Evolutionary conservation across 2,797 vertebrate genomes (phyloP), one percentile per base, ranked within the genome.

Genomic region (Iguana delicatissima): DNA sequence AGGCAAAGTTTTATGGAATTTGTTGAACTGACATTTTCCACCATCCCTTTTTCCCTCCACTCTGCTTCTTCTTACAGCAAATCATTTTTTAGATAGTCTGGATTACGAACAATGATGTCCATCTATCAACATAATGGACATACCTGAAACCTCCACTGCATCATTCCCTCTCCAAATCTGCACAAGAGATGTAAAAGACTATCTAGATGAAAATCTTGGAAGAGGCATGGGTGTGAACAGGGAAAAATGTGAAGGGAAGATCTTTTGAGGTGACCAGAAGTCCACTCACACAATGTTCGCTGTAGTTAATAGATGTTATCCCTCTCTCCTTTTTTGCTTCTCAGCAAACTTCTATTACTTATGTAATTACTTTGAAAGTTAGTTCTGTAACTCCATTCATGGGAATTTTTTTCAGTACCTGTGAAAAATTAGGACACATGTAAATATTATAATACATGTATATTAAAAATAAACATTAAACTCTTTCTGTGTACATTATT

Each of bases 391-490:
- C 9, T 64, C 29, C 32, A 62, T 50, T 90, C 29, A 16, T 69
- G 69, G 16, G 76, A 80, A 79, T 80, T 91, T 1, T 24, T 90
- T 93, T 72, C 38, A 89, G 46, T 16, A 89, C 35, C 73, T 85
- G 22, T 52, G 59, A 22, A n/a, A 87, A 64, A 18, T 18, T 77
- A 91, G 92, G 74, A 24, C 67, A 88, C 67, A 81, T 0, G 0
- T 80, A 87, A 84, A 55, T 92, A 59, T 46, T 91, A n/a, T 29
- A 80, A 50, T 42, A 18, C 1, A 87, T 57, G 69, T 67, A 90
- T 50, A n/a, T n/a, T 79, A 16, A 26, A 29, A 87, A 46, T 89
- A 89, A 86, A 81, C 80, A 29, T 24, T 94, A 90, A 91, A 29
- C 86, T 57, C 18, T 74, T 64, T 67, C 6, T 55, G 16, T 62